Conservation (phyloP, 2,888 invertebrate species). For the Trichacis sp. region DNA sequence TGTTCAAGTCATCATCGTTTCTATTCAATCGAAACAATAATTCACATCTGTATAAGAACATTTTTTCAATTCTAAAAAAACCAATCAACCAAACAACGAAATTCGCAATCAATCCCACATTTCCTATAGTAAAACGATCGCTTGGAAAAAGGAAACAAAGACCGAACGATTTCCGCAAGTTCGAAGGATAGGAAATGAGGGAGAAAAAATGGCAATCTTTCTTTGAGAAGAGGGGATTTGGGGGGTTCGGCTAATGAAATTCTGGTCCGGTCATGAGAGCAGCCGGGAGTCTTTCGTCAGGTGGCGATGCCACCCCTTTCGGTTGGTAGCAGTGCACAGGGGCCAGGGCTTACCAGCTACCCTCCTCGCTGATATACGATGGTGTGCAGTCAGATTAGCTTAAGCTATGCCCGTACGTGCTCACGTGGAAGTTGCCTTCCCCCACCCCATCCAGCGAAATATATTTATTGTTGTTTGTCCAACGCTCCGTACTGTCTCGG, state of each 20-base stretch:
- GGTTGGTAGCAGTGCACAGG: slow-evolving; percentile 40
- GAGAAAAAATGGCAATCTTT: slow-evolving; percentile 28
- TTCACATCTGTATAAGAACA: too few relatives aligned
- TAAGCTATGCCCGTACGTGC: slow-evolving; percentile 70
- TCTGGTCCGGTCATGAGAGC: slow-evolving; percentile 56
- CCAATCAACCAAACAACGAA: too few relatives aligned
- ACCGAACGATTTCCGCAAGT: too few relatives aligned
- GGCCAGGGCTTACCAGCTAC: slow-evolving; percentile 30
- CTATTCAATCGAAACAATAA: too few relatives aligned
- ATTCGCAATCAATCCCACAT: too few relatives aligned
- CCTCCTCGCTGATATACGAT: slow-evolving; percentile 61
- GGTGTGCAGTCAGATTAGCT: slow-evolving; percentile 68
- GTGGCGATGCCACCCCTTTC: slow-evolving; percentile 54
- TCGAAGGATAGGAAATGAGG: too few relatives aligned
- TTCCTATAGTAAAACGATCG: too few relatives aligned
- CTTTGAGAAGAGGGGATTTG: slow-evolving; percentile 33
- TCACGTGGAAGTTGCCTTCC: slow-evolving; percentile 61
- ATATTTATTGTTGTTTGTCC: slow-evolving; percentile 70
- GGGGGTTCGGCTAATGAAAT: slow-evolving; percentile 59
- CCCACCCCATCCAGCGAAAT: slow-evolving; percentile 56
- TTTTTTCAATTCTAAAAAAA: too few relatives aligned
- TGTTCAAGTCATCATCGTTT: too few relatives aligned
- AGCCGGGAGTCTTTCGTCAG: slow-evolving; percentile 62
- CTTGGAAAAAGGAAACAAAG: too few relatives aligned
- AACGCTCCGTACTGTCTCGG: slow-evolving; percentile 52